phyloP scores from a whole-genome alignment of 2,797 vertebrate genomes.

The Alca torda region DNA sequence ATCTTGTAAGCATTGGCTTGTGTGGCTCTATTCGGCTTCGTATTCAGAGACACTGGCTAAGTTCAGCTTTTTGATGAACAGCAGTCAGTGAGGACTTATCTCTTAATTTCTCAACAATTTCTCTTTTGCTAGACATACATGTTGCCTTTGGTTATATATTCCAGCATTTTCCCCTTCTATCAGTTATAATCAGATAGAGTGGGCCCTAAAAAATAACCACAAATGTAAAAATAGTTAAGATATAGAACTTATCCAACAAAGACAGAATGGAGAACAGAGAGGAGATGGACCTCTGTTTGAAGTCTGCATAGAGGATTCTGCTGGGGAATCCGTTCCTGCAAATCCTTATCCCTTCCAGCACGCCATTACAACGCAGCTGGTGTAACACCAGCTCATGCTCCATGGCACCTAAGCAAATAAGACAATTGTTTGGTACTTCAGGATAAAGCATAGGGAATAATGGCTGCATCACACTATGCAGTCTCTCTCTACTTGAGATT shows the following conservation, averaged over 20 bases:
- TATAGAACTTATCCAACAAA: fast-evolving
- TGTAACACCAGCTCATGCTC: slow-evolving; percentile 85
- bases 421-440: not conserved
- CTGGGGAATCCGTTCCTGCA: slow-evolving; percentile 89
- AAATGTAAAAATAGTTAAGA: not conserved
- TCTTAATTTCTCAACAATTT: not conserved
- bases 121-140: not conserved
- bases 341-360: slow-evolving; percentile 88
- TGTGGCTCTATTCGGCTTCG: not conserved
- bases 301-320: slow-evolving; percentile 86
- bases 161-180: not conserved
- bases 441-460: not conserved
- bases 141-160: not conserved
- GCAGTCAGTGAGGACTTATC: not conserved
- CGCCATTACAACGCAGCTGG: slow-evolving; percentile 88
- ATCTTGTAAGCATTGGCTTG: not conserved
- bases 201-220: not conserved
- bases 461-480: not conserved
- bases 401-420: slow-evolving; percentile 65
- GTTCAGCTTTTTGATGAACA: not conserved
- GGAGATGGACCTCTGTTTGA: slow-evolving; percentile 82
- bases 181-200: no score
- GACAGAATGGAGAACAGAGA: not conserved
- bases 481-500: not conserved
- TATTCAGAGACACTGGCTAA: not conserved